These are phyloP conservation scores for Meganola albula DNA, from an alignment of 2,888 invertebrate species.

Conservation along the genomic window DNA sequence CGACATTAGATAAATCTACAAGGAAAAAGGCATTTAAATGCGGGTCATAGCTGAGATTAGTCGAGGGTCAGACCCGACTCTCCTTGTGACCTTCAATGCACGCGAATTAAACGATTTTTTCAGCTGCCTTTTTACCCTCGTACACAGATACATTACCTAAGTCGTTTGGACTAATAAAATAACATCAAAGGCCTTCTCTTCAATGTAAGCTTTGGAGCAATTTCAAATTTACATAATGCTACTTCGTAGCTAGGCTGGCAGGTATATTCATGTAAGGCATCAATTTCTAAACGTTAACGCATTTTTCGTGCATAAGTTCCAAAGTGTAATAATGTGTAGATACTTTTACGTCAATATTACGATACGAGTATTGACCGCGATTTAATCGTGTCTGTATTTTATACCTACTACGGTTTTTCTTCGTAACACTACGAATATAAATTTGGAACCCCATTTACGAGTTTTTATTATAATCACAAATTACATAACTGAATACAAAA, in stretches of 20 bases:
- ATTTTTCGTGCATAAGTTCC: slow-evolving; percentile 13
- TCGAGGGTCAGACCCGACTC: slow-evolving; percentile 45
- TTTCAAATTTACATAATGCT: slow-evolving; percentile 24
- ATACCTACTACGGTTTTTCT: too few species aligned
- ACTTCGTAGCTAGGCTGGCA: slow-evolving; percentile 16
- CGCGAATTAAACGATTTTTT: slow-evolving; percentile 45
- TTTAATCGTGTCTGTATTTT: too few species aligned
- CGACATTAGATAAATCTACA: slow-evolving; percentile 46
- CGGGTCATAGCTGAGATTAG: slow-evolving; percentile 68
- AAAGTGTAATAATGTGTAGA: too few species aligned
- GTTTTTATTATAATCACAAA: slow-evolving; percentile 13
- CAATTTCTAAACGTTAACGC: slow-evolving; percentile 16
- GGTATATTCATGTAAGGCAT: slow-evolving; percentile 19
- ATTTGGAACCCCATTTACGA: too few species aligned
- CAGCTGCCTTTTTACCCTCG: slow-evolving; percentile 35
- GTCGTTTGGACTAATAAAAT: slow-evolving; percentile 31
- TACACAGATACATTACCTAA: slow-evolving; percentile 36
- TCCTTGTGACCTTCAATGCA: slow-evolving; percentile 44
- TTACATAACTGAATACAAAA: slow-evolving; percentile 15
- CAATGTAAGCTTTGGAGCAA: slow-evolving; percentile 23
- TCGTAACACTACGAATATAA: too few species aligned
- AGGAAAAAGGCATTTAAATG: slow-evolving; percentile 67
- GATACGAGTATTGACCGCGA: too few species aligned
- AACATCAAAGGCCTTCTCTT: slow-evolving; percentile 19
- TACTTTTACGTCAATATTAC: too few species aligned